These are phyloP conservation scores for Chrysolina oricalcia DNA, from an alignment of 2,888 invertebrate species.

Conservation along the genomic window DNA sequence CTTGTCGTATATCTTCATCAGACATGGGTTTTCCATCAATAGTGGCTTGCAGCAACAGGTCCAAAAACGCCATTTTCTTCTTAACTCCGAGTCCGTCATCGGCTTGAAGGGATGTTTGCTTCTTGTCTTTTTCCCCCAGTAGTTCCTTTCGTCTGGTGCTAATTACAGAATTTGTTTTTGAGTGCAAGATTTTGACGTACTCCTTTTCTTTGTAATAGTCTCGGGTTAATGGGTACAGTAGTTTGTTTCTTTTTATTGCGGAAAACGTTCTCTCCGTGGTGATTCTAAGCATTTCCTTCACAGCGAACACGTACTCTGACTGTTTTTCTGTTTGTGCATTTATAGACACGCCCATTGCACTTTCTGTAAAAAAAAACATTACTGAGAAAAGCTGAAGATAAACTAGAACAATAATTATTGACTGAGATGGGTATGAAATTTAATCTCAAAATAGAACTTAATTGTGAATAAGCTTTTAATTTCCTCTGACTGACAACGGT, in stretches of 20 bases:
- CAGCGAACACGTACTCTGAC: constrained; percentile 82
- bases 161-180: constrained; percentile 76
- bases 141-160: constrained; percentile 43
- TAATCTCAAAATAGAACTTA: too few relatives aligned
- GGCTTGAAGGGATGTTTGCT: constrained; percentile 23
- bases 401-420: too few relatives aligned
- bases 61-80: constrained; percentile 80
- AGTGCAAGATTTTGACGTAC: constrained; percentile 69
- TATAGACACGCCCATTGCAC: constrained; percentile 86
- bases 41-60: constrained; percentile 75
- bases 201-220: constrained; percentile 76
- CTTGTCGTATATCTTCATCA: constrained; percentile 78
- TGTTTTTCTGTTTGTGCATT: constrained; percentile 81
- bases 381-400: too few relatives aligned
- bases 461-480: too few relatives aligned
- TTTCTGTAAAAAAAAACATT: constrained; percentile 74
- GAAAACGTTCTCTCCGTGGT: constrained; percentile 62
- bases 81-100: constrained; percentile 62
- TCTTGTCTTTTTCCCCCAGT: constrained; percentile 19
- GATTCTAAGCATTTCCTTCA: constrained; percentile 74
- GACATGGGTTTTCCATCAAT: constrained; percentile 76
- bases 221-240: constrained; percentile 73
- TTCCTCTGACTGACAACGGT: too few relatives aligned
- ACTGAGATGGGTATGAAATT: too few relatives aligned
- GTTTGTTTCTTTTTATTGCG: constrained; percentile 73